Conservation (phyloP, 2,888 invertebrate genomes). For the Tachina grossa region DNA sequence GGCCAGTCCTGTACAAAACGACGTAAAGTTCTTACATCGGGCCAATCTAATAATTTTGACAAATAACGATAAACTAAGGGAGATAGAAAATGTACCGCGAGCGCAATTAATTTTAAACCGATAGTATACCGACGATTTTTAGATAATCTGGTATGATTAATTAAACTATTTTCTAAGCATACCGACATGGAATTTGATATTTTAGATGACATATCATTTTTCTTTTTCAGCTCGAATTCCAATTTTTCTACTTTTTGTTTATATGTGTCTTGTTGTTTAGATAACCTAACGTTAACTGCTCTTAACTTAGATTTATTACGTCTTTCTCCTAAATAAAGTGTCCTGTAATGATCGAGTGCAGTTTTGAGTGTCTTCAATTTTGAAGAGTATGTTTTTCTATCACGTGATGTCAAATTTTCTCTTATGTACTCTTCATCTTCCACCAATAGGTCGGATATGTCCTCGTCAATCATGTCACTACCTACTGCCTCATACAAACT, state of each 20-base stretch:
- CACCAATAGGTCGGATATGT: too few species aligned
- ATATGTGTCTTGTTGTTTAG: background rate
- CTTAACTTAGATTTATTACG: too few species aligned
- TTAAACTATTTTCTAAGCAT: conserved; percentile 12
- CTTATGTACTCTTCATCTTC: too few species aligned
- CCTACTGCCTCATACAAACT: too few species aligned
- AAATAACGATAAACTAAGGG: background rate
- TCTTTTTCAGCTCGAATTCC: conserved; percentile 10
- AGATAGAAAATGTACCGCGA: background rate
- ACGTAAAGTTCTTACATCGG: background rate
- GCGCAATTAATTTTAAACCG: background rate
- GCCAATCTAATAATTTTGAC: background rate
- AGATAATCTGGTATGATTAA: background rate
- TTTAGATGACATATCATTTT: conserved; percentile 1
- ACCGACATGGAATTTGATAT: background rate
- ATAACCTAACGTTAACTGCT: too few species aligned
- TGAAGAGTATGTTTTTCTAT: too few species aligned
- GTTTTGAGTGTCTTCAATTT: too few species aligned
- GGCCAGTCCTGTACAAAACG: too few species aligned
- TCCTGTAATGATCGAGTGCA: too few species aligned
- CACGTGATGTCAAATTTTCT: too few species aligned
- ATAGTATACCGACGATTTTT: conserved; percentile 1
- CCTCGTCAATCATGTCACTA: too few species aligned
- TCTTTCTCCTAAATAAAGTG: too few species aligned
- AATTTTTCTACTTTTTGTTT: background rate